Percentiles rank a stretch among this genome's conserved stretches.
These are phyloP conservation scores for Leistus spinibarbis DNA, from an alignment of 2,888 invertebrate genomes.

Conservation along the genomic window DNA sequence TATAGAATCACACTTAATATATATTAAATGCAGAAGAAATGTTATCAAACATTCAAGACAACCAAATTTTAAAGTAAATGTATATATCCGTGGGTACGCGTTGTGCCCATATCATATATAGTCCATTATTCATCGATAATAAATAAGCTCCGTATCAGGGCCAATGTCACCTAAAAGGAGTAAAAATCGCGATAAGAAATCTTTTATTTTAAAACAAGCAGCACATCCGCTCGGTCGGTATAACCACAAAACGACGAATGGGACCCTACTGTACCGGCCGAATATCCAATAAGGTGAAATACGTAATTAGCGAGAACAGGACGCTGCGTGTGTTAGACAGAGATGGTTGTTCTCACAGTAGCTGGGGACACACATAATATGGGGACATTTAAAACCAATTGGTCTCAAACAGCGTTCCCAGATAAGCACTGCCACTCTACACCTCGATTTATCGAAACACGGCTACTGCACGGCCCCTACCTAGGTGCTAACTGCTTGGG, in stretches of 20 bases:
- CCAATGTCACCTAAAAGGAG: no score
- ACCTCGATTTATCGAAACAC: neutral
- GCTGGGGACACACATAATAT: slow-evolving; percentile 1
- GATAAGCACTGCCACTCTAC: slow-evolving; percentile 14
- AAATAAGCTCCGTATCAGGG: no score
- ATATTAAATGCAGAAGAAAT: no score
- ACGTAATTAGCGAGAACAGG: slow-evolving; percentile 8
- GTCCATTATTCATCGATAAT: no score
- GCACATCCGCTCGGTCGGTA: neutral
- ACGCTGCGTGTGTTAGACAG: neutral
- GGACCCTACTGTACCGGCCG: neutral
- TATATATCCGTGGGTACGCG: no score
- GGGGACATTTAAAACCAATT: slow-evolving; percentile 10
- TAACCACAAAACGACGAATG: neutral
- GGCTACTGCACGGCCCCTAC: neutral
- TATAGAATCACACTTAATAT: no score
- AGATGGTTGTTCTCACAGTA: slow-evolving; percentile 2
- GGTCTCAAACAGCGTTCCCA: slow-evolving; percentile 3
- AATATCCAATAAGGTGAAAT: slow-evolving; percentile 15
- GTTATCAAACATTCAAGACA: no score
- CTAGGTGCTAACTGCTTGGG: no score
- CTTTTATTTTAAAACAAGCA: neutral
- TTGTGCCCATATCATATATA: no score
- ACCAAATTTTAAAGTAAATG: no score
- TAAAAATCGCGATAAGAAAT: neutral